Percentiles rank a stretch among this genome's conserved stretches.
Conservation (phyloP, 2,113 vertebrate genomes). For the Thymallus thymallus region DNA sequence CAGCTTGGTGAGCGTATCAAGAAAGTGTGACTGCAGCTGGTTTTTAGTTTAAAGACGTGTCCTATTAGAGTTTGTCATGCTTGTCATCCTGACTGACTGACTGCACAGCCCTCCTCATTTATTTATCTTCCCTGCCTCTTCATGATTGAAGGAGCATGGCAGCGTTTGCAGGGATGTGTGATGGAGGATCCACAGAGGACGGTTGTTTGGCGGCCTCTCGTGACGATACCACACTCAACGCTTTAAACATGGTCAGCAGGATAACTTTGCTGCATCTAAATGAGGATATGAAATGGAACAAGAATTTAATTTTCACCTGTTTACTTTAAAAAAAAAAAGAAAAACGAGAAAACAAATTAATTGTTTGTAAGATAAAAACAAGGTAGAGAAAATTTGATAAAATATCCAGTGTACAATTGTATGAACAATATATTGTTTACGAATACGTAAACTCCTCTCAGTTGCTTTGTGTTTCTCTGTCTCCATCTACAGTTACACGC, state of each 20-base stretch:
- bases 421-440: not conserved
- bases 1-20: not conserved
- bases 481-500: slow-evolving; percentile 84
- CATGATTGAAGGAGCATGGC: slow-evolving; percentile 91
- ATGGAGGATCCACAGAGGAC: slow-evolving; percentile 96
- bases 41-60: not conserved
- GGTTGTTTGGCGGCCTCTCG: slow-evolving; percentile 95
- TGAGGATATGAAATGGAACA: not conserved
- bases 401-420: not conserved
- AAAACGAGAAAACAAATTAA: too few species aligned
- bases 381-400: too few species aligned
- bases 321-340: too few species aligned
- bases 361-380: too few species aligned
- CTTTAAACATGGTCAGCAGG: slow-evolving; percentile 89
- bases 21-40: not conserved
- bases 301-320: too few species aligned
- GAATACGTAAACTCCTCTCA: not conserved
- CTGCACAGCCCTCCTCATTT: not conserved
- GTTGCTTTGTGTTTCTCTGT: slow-evolving; percentile 18
- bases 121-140: slow-evolving; percentile 5
- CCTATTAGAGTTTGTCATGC: not conserved
- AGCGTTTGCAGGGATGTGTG: slow-evolving; percentile 98
- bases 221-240: slow-evolving; percentile 97
- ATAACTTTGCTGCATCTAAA: not conserved
- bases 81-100: not conserved